Conservation (phyloP, 2,888 invertebrate species). For the Pemphredon lugubris region DNA sequence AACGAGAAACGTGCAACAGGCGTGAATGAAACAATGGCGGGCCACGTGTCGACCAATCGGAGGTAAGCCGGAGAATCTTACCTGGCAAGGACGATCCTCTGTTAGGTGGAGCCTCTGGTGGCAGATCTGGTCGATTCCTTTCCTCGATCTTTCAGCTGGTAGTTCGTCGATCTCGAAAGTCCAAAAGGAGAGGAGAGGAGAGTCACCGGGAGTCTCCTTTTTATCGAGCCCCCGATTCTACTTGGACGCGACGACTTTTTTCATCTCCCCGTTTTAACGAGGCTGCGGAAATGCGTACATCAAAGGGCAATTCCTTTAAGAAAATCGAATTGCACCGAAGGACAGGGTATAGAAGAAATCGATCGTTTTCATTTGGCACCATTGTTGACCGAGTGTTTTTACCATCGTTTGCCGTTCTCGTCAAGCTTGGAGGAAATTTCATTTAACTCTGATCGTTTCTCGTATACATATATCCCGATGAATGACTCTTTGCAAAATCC, state of each 20-base stretch:
- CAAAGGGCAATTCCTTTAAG: neutral
- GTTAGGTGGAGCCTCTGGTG: slow-evolving; percentile 66
- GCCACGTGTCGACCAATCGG: slow-evolving; percentile 68
- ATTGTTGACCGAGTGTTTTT: too few species aligned
- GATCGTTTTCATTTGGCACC: too few species aligned
- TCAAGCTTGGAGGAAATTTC: too few species aligned
- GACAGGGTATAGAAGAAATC: neutral
- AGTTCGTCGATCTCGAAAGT: slow-evolving; percentile 34
- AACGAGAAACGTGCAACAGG: slow-evolving; percentile 67
- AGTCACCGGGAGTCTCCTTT: too few species aligned
- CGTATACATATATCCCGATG: too few species aligned
- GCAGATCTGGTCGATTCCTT: slow-evolving; percentile 59
- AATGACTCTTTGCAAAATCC: too few species aligned
- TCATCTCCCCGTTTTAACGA: slow-evolving; percentile 10
- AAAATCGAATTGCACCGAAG: slow-evolving; percentile 1
- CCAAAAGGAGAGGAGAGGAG: slow-evolving; percentile 2
- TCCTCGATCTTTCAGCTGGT: slow-evolving; percentile 40
- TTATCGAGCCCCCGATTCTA: slow-evolving; percentile 33
- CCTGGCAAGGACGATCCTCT: slow-evolving; percentile 54
- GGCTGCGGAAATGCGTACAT: neutral
- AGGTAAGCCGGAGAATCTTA: slow-evolving; percentile 54
- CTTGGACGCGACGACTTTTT: slow-evolving; percentile 29
- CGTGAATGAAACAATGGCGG: slow-evolving; percentile 74
- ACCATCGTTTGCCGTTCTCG: too few species aligned
- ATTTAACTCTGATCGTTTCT: too few species aligned